Evolutionary conservation across 2,888 invertebrate genomes (phyloP).

Genomic region (Tiliacea citrago): DNA sequence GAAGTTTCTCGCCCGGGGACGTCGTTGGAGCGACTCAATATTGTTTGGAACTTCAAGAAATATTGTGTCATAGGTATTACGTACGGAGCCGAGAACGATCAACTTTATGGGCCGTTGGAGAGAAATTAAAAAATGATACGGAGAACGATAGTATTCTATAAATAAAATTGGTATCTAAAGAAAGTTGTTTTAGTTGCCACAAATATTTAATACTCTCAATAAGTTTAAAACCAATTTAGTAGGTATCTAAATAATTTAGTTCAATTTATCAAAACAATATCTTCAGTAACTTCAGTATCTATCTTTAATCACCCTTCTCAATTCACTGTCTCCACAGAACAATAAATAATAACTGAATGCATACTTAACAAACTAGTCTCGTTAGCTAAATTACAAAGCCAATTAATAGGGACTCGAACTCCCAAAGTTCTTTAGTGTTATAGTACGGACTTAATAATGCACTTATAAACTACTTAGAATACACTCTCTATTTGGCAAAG

Average conservation of each 20-base stretch:
- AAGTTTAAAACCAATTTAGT: background rate
- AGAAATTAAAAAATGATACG: constrained; percentile 58
- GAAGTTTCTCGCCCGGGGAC: constrained; percentile 75
- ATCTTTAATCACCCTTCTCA: constrained; percentile 2
- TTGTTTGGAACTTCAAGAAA: constrained; percentile 78
- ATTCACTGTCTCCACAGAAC: constrained; percentile 38
- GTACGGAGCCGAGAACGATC: constrained; percentile 51
- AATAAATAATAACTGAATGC: constrained; percentile 61
- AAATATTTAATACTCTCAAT: too few species aligned
- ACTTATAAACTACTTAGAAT: constrained; percentile 68
- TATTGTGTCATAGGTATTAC: constrained; percentile 73
- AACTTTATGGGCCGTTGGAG: constrained; percentile 57
- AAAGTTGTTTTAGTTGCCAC: background rate
- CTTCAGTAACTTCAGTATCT: constrained; percentile 1
- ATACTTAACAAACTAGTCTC: constrained; percentile 57
- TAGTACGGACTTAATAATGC: constrained; percentile 59
- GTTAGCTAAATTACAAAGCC: constrained; percentile 62
- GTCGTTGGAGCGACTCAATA: constrained; percentile 74
- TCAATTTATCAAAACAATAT: constrained; percentile 1
- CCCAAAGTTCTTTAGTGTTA: constrained; percentile 49
- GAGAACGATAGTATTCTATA: constrained; percentile 9
- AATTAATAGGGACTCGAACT: constrained; percentile 64
- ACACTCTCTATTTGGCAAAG: constrained; percentile 70
- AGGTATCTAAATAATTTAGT: background rate
- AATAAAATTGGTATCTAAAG: constrained; percentile 7